Percentiles rank a stretch among this genome's conserved stretches.
Conservation (phyloP, 2,113 vertebrate species). For the Myrmophylax atrothorax region DNA sequence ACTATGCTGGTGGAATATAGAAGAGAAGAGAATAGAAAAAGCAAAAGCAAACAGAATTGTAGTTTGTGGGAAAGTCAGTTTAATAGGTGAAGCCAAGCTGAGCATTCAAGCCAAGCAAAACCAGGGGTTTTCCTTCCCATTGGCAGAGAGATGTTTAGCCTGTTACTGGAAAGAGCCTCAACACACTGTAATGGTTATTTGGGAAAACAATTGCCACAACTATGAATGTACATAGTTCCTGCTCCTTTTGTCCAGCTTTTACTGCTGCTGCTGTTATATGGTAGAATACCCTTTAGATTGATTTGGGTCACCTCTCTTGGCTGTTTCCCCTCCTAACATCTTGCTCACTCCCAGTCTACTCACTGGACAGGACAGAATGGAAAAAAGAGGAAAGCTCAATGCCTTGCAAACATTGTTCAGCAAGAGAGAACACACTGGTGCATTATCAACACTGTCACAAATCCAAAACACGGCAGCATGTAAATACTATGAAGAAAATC, state of each 20-base stretch:
- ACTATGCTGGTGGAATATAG: background rate
- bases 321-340: background rate
- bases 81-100: background rate
- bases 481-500: background rate
- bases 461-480: background rate
- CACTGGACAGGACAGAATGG: background rate
- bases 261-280: background rate
- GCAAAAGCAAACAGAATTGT: background rate
- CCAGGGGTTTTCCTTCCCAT: background rate
- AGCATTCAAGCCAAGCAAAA: background rate
- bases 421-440: background rate
- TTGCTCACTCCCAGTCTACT: background rate
- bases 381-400: background rate
- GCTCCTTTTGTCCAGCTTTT: background rate
- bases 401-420: background rate
- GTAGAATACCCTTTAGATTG: background rate
- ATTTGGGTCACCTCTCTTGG: background rate
- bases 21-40: background rate
- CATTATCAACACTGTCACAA: background rate
- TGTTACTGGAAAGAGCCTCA: background rate
- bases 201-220: background rate
- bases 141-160: background rate
- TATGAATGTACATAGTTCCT: fast-evolving
- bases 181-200: background rate
- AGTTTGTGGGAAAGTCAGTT: background rate